These are phyloP conservation scores for Drosophila prostipennis DNA, from an alignment of 2,888 invertebrate genomes.

Conservation along the genomic window DNA sequence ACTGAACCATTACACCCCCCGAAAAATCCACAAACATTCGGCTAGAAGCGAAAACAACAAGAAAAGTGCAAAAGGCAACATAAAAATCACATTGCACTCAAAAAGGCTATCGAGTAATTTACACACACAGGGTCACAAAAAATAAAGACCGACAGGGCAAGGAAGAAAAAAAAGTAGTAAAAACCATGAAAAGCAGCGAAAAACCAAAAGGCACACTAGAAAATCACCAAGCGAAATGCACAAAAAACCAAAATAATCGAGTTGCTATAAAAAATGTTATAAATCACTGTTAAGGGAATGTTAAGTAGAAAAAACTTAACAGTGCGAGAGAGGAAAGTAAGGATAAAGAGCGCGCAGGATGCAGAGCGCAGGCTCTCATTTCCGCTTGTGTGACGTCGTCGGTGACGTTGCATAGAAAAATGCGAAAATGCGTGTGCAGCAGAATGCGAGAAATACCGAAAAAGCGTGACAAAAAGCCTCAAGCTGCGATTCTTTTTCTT, in stretches of 20 bases:
- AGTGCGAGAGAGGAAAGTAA: slow-evolving; percentile 3
- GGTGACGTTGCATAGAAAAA: slow-evolving; percentile 68
- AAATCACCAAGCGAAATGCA: slow-evolving; percentile 57
- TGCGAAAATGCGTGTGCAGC: slow-evolving; percentile 64
- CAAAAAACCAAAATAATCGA: slow-evolving; percentile 35
- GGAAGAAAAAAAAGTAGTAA: slow-evolving; percentile 17
- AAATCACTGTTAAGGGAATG: not conserved
- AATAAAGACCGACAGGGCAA: not conserved
- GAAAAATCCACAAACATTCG: slow-evolving; percentile 12
- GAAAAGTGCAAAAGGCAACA: slow-evolving; percentile 55
- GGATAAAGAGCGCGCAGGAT: slow-evolving; percentile 24
- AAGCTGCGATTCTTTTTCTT: slow-evolving; percentile 24
- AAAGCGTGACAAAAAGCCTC: slow-evolving; percentile 28
- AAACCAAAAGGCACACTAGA: slow-evolving; percentile 19
- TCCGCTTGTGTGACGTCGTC: slow-evolving; percentile 63
- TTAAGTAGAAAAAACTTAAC: slow-evolving; percentile 3
- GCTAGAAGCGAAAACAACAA: slow-evolving; percentile 4
- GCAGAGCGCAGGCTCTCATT: slow-evolving; percentile 20
- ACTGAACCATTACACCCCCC: slow-evolving; percentile 9
- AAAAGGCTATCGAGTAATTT: slow-evolving; percentile 58
- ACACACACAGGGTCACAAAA: slow-evolving; percentile 32
- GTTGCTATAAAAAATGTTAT: slow-evolving; percentile 49
- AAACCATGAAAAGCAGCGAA: slow-evolving; percentile 30
- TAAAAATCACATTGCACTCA: slow-evolving; percentile 69
- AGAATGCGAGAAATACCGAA: slow-evolving; percentile 22